Conservation (phyloP, 1,140 invertebrate species). For the Pissodes strobi region DNA sequence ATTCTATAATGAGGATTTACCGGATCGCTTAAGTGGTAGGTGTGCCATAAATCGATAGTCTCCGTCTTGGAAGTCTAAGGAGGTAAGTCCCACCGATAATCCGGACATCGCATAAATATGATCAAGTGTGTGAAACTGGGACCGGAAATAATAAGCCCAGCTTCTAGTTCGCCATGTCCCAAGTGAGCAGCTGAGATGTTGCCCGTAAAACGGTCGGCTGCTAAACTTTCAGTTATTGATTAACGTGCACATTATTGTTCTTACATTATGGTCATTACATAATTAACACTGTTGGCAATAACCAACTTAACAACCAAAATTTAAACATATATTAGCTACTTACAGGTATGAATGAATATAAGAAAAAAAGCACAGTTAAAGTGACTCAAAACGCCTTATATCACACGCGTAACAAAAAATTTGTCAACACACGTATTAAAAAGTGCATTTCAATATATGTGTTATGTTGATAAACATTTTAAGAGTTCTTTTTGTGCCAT, state of each 20-base stretch:
- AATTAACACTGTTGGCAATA: too few relatives aligned
- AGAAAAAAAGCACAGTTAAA: too few relatives aligned
- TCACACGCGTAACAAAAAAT: too few relatives aligned
- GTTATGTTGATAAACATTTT: too few relatives aligned
- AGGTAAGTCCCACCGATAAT: slow-evolving; percentile 54
- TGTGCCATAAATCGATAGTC: slow-evolving; percentile 56
- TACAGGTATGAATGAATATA: too few relatives aligned
- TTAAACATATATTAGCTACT: too few relatives aligned
- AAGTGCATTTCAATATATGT: too few relatives aligned
- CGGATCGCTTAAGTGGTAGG: slow-evolving; percentile 49
- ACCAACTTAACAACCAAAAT: too few relatives aligned
- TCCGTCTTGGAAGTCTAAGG: slow-evolving; percentile 53
- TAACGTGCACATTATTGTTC: neutral
- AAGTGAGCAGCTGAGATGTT: slow-evolving; percentile 51
- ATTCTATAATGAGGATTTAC: slow-evolving; percentile 51
- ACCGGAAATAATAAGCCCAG: slow-evolving; percentile 52
- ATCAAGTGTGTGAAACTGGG: slow-evolving; percentile 57
- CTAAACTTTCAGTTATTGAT: slow-evolving; percentile 19
- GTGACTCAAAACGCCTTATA: too few relatives aligned
- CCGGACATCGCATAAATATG: slow-evolving; percentile 59
- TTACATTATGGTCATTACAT: too few relatives aligned
- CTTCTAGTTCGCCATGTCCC: slow-evolving; percentile 53
- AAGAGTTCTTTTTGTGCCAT: too few relatives aligned
- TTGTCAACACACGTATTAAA: too few relatives aligned
- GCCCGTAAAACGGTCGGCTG: slow-evolving; percentile 45